Evolutionary conservation across 2,797 vertebrate species (phyloP).

Genomic region (Sarcophilus harrisii): DNA sequence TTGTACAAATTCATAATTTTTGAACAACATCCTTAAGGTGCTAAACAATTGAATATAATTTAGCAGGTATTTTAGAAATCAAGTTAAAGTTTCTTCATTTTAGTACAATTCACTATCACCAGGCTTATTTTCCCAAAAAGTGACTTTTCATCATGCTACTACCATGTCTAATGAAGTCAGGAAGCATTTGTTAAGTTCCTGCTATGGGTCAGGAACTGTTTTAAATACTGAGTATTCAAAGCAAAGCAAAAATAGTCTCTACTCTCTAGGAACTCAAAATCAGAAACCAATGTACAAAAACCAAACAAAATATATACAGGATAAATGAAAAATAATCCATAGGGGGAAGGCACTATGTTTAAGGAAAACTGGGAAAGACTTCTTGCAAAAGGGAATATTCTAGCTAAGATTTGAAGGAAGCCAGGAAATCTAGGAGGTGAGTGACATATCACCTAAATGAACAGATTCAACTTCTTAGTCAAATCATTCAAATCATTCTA

Average conservation of each 20-base stretch:
- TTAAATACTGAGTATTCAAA: background rate
- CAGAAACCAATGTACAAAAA: background rate
- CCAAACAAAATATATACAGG: background rate
- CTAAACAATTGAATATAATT: constrained; percentile 7
- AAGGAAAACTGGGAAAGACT: background rate
- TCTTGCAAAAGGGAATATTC: background rate
- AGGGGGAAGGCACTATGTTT: background rate
- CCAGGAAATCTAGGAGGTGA: background rate
- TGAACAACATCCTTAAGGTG: constrained; percentile 23
- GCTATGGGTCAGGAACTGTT: background rate
- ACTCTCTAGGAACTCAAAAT: background rate
- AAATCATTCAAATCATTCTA: constrained; percentile 12
- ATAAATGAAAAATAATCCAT: background rate
- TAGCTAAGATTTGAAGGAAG: background rate
- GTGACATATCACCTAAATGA: constrained; percentile 14
- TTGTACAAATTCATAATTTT: constrained; percentile 39
- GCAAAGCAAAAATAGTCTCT: background rate
- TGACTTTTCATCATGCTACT: constrained; percentile 21
- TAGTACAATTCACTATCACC: constrained; percentile 16
- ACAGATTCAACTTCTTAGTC: constrained; percentile 43
- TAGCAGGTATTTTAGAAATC: background rate
- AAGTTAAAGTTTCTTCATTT: constrained; percentile 26
- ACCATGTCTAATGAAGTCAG: background rate
- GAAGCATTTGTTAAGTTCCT: background rate
- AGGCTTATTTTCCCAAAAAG: constrained; percentile 36